phyloP scores from a whole-genome alignment of 2,113 vertebrate species.

The Tretioscincus oriximinensis region DNA sequence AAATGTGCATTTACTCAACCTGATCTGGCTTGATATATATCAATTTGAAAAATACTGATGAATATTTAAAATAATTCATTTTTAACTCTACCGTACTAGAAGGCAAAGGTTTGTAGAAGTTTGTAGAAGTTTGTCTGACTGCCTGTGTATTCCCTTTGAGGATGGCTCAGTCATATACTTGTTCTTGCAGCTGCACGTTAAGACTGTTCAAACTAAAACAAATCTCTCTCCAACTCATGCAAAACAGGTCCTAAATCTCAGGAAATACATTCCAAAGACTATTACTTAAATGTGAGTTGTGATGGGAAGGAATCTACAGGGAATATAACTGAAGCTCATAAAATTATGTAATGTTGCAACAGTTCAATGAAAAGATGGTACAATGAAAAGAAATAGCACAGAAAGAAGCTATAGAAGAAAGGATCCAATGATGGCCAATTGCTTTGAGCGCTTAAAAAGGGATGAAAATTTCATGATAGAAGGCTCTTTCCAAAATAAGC shows the following conservation, averaged over 20 bases:
- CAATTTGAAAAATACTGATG: constrained; percentile 38
- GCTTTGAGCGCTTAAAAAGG: background rate
- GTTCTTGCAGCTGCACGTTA: background rate
- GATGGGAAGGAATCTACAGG: background rate
- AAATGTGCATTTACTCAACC: background rate
- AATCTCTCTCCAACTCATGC: too few relatives aligned
- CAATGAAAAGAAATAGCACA: background rate
- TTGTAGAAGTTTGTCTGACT: background rate
- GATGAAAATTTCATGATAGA: background rate
- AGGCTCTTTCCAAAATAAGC: too few relatives aligned
- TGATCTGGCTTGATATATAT: constrained; percentile 11
- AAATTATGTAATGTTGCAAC: background rate
- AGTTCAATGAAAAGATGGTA: too few relatives aligned
- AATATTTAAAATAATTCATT: constrained; percentile 26
- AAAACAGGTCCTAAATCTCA: background rate
- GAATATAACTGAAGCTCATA: background rate
- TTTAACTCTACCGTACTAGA: constrained; percentile 29
- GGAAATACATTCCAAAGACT: background rate
- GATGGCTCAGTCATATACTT: background rate
- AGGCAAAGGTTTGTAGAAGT: background rate
- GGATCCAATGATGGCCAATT: background rate
- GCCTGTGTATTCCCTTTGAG: background rate
- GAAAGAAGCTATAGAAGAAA: background rate
- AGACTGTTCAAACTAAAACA: background rate
- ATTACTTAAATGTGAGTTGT: background rate